Evolutionary conservation across 1,140 invertebrate species (phyloP).

Genomic region (Aphis gossypii): DNA sequence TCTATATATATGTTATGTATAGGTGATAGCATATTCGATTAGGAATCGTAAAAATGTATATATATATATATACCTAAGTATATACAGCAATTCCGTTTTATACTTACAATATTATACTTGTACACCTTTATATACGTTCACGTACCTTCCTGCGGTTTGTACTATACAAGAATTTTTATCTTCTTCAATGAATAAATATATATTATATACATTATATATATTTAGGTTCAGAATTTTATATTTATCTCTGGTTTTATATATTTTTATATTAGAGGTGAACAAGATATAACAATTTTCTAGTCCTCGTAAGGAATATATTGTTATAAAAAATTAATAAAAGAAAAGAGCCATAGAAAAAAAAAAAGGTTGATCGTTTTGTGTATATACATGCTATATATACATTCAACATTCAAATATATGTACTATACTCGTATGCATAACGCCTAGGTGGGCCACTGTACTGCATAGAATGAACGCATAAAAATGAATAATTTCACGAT

Average conservation of each 20-base stretch:
- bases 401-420: neutral
- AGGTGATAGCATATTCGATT: neutral
- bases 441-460: neutral
- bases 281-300: neutral
- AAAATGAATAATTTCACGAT: neutral
- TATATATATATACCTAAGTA: neutral
- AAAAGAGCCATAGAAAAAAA: neutral
- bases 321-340: neutral
- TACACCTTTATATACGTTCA: neutral
- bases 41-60: neutral
- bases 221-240: neutral
- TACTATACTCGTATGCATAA: neutral
- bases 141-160: neutral
- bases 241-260: neutral
- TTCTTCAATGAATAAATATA: neutral
- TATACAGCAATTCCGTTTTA: neutral
- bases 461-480: neutral
- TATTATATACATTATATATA: neutral
- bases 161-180: neutral
- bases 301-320: neutral
- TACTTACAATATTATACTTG: neutral
- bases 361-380: neutral
- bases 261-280: neutral
- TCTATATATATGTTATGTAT: neutral
- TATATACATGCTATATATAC: neutral